These are phyloP conservation scores for Morpho achilles DNA, from an alignment of 2,888 invertebrate species.

Conservation along the genomic window DNA sequence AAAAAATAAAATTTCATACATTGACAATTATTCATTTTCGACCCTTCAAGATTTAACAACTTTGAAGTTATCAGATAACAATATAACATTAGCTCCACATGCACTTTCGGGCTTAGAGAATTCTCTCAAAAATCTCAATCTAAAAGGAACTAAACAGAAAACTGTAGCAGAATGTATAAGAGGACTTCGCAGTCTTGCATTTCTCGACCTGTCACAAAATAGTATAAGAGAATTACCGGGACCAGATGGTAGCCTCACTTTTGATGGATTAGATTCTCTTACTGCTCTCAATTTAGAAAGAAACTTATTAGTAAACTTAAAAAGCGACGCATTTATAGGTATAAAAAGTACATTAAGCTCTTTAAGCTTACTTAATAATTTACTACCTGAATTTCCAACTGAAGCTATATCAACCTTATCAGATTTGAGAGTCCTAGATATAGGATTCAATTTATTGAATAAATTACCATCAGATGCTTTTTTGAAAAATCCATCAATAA, in stretches of 20 bases:
- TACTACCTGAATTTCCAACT: constrained; percentile 92
- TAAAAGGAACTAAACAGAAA: constrained; percentile 92
- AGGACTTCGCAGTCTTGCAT: constrained; percentile 88
- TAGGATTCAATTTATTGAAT: constrained; percentile 93
- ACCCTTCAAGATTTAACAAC: constrained; percentile 87
- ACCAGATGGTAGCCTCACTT: constrained; percentile 81
- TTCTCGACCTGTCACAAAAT: constrained; percentile 93
- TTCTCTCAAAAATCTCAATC: constrained; percentile 91
- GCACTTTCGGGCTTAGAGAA: constrained; percentile 89
- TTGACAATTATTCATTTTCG: constrained; percentile 87
- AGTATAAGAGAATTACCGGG: constrained; percentile 90
- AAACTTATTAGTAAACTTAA: constrained; percentile 89
- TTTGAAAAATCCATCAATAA: constrained; percentile 89
- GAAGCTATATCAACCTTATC: constrained; percentile 87
- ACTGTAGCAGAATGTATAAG: constrained; percentile 88
- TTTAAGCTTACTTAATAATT: constrained; percentile 92
- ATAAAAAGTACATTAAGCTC: constrained; percentile 91
- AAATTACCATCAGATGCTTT: constrained; percentile 90
- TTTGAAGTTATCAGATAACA: constrained; percentile 92
- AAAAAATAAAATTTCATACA: constrained; percentile 85
- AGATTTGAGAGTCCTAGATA: constrained; percentile 92
- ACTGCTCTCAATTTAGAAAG: constrained; percentile 93
- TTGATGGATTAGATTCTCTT: constrained; percentile 88
- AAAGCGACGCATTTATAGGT: constrained; percentile 87
- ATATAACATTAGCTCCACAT: constrained; percentile 84